These are phyloP conservation scores for Turritopsis rubra DNA, from an alignment of 30 jellyfish, hydroid and myxozoan genomes.

Conservation along the genomic window DNA sequence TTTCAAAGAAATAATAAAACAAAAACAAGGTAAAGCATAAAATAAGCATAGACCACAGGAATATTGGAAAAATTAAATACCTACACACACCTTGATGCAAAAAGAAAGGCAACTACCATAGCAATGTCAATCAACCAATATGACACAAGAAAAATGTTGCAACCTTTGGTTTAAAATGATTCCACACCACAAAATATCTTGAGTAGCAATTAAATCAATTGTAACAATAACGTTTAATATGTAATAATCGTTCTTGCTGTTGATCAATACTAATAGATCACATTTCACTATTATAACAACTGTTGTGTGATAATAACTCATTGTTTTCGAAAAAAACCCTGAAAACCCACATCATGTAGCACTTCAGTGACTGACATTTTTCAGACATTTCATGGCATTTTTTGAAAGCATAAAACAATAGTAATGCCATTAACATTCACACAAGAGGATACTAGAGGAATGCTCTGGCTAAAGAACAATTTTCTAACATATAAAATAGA, in stretches of 20 bases:
- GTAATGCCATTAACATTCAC: not conserved
- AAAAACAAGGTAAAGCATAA: no score
- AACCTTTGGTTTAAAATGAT: not conserved
- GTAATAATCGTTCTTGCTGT: not conserved
- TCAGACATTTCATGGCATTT: not conserved
- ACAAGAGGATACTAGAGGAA: no score
- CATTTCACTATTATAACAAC: not conserved
- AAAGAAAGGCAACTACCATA: conserved; percentile 18
- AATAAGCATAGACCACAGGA: not conserved
- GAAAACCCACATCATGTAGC: not conserved
- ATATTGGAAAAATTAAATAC: not conserved
- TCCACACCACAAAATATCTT: not conserved
- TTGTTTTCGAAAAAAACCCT: not conserved
- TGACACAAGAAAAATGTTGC: no score
- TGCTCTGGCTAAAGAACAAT: no score
- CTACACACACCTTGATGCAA: conserved; percentile 1
- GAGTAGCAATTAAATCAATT: not conserved
- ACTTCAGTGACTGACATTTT: not conserved
- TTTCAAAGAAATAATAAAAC: no score
- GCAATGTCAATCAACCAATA: not conserved
- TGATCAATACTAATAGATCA: not conserved
- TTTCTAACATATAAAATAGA: no score
- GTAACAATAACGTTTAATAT: no score
- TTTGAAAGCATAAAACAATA: not conserved
- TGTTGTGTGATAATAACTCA: not conserved